Conservation (phyloP, 2,113 vertebrate species). For the Phodopus roborovskii region DNA sequence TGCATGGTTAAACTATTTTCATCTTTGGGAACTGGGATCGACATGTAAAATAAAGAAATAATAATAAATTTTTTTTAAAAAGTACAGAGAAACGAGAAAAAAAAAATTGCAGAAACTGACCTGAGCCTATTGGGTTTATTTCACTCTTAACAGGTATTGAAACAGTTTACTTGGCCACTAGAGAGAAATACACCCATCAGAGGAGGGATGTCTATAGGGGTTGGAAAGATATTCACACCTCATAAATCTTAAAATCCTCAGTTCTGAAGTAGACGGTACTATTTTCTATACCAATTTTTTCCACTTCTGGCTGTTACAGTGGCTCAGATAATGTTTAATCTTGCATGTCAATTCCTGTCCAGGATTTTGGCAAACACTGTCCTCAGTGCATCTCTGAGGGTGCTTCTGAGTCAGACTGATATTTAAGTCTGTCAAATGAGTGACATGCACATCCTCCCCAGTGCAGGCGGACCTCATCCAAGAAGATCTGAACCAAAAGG, state of each 20-base stretch:
- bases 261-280: neutral
- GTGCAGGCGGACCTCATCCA: rapidly evolving
- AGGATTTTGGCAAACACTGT: neutral
- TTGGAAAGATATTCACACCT: neutral
- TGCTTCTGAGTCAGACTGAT: rapidly evolving
- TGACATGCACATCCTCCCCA: rapidly evolving
- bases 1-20: neutral
- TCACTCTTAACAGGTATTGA: conserved; percentile 43
- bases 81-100: no score
- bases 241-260: neutral
- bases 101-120: neutral
- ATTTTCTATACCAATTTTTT: neutral
- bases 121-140: conserved; percentile 45
- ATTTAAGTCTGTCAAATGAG: neutral
- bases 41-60: no score
- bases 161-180: conserved; percentile 9
- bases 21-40: no score
- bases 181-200: conserved; percentile 15
- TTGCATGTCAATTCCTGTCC: neutral
- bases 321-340: neutral
- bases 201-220: neutral
- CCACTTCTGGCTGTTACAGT: neutral
- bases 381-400: neutral
- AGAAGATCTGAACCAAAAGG: neutral
- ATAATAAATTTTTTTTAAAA: no score